Evolutionary conservation across 2,113 vertebrate genomes (phyloP).

Genomic region (Erpornis zantholeuca): DNA sequence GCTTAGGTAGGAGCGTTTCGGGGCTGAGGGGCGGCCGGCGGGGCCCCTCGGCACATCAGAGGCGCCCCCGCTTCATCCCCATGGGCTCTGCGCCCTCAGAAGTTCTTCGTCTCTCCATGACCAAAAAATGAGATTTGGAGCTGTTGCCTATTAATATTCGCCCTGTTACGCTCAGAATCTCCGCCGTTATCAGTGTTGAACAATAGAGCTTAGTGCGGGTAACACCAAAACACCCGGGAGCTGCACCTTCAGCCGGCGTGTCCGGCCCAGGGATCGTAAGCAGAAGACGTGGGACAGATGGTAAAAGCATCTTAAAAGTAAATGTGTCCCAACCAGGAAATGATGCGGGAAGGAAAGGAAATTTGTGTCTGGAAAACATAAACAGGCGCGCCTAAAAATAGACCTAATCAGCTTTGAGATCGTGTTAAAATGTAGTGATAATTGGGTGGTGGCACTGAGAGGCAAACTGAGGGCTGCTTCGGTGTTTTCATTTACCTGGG

Average conservation of each 20-base stretch:
- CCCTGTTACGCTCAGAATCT: neutral
- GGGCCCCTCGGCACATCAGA: neutral
- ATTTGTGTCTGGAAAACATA: neutral
- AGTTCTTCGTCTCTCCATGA: neutral
- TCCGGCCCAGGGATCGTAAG: neutral
- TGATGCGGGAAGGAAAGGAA: neutral
- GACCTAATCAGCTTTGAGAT: neutral
- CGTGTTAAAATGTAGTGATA: neutral
- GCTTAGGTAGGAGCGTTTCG: neutral
- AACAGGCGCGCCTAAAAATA: neutral
- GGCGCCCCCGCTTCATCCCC: neutral
- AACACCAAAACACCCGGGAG: neutral
- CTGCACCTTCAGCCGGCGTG: neutral
- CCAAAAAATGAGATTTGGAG: neutral
- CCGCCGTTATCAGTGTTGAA: neutral
- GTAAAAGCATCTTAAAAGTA: neutral
- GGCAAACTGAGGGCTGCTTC: neutral
- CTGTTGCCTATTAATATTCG: neutral
- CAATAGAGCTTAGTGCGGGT: neutral
- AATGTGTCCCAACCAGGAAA: neutral
- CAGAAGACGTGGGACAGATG: neutral
- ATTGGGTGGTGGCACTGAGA: neutral
- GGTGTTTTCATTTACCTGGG: neutral
- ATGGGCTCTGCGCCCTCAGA: neutral
- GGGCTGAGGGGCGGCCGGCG: neutral